Evolutionary conservation across 2,113 vertebrate species (phyloP), one percentile per base, ranked within the genome.

Genomic region (Oncorhynchus clarkii): DNA sequence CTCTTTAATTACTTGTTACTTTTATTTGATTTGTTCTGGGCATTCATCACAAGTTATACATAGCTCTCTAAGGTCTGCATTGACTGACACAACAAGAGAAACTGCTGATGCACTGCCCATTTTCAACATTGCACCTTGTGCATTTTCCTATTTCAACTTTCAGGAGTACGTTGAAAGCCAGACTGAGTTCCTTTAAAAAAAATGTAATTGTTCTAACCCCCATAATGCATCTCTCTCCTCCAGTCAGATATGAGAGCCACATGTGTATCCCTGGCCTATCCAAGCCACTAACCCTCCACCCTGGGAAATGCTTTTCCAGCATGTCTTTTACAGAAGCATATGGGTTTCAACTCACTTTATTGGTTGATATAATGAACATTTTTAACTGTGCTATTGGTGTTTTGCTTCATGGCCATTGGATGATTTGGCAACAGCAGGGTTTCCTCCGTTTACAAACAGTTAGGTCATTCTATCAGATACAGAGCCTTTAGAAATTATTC

Each of bases 221-320:
- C 51, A 54, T 54, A 54, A 54, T 54, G 16, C 51, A 54, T 54
- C 51, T 18, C 13, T 54, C 16, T 18, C 3, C 82, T 81, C 82
- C 54, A 74, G 79, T 12, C 60, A 82, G 70, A 73, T 87, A 89
- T 86, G 75, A 85, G 81, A 86, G 81, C 81, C 86, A 88, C 85
- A 89, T 88, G 86, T 86, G 78, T 74, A 74, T 84, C 74, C 70
- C 16, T 72, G 72, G 75, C 65, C 80, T 74, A 77, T 84, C 81
- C 81, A 88, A 87, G 81, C 89, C 88, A 74, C 84, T 4, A 57
- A 29, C 34, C 14, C 14, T 14, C 12, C 34, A 8, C 70, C 74
- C 69, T 54, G 73, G 78, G 80, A 87, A 84, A 84, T 70, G 77
- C 48, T 78, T 86, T 80, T 76, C n/a, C 65, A 49, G 76, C 34